A percentile compares a stretch with the other conserved stretches of the same genome.
phyloP scores from a whole-genome alignment of 2,113 vertebrate species.

The Colossoma macropomum region DNA sequence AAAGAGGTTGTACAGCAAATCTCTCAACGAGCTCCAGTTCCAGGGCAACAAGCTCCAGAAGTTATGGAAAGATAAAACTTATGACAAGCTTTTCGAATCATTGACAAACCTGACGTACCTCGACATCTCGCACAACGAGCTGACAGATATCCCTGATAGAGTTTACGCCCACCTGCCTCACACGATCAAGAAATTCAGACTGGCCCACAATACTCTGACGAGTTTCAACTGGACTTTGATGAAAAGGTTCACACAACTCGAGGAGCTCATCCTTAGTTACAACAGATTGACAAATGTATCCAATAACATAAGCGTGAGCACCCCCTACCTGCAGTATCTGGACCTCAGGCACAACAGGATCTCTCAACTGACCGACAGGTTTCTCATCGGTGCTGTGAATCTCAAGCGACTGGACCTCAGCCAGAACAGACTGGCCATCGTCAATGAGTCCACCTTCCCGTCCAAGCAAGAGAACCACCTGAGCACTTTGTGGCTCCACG shows the following conservation, averaged over 20 bases:
- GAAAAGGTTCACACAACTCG: conserved; percentile 59
- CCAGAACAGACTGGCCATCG: conserved; percentile 69
- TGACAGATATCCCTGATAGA: conserved; percentile 59
- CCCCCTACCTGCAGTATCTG: conserved; percentile 71
- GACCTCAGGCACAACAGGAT: conserved; percentile 76
- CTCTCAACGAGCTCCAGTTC: conserved; percentile 78
- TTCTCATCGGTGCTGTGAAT: conserved; percentile 62
- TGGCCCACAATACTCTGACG: conserved; percentile 65
- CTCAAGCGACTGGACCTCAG: conserved; percentile 73
- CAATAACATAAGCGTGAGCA: conserved; percentile 54
- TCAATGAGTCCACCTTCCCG: conserved; percentile 73
- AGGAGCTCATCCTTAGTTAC: conserved; percentile 71
- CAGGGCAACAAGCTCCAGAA: conserved; percentile 71
- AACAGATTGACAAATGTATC: conserved; percentile 72
- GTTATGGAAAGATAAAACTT: conserved; percentile 74
- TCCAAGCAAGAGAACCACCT: conserved; percentile 55
- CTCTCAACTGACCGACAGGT: conserved; percentile 63
- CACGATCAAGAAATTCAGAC: conserved; percentile 64
- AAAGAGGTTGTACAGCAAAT: conserved; percentile 69
- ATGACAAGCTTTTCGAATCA: conserved; percentile 68
- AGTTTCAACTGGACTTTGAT: conserved; percentile 72
- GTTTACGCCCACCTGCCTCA: conserved; percentile 68
- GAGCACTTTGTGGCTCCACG: conserved; percentile 62
- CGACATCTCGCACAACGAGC: conserved; percentile 75
- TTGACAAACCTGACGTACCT: conserved; percentile 75